phyloP scores from a whole-genome alignment of 2,888 invertebrate species.

The Heliconius aoede region DNA sequence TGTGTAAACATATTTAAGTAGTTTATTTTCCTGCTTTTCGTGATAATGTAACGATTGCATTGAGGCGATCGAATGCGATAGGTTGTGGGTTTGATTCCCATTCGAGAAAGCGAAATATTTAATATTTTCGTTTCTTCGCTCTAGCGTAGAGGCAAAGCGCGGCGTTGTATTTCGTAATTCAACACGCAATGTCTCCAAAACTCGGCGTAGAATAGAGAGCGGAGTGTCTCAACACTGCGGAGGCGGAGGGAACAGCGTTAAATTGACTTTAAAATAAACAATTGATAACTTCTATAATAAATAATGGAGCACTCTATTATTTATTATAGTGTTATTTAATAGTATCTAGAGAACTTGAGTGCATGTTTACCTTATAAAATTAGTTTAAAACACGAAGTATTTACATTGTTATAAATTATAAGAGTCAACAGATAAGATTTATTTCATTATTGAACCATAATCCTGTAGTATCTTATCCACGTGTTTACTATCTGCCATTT shows the following conservation, averaged over 20 bases:
- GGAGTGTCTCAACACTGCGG: no score
- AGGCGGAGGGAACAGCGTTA: no score
- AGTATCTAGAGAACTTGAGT: not conserved
- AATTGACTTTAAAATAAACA: no score
- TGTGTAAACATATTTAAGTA: not conserved
- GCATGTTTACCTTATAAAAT: not conserved
- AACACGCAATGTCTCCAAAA: no score
- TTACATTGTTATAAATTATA: slow-evolving; percentile 14
- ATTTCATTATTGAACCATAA: slow-evolving; percentile 22
- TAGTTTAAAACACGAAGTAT: not conserved
- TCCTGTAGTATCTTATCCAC: not conserved
- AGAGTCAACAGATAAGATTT: slow-evolving; percentile 27
- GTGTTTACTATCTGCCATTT: slow-evolving; percentile 5
- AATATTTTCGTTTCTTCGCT: no score
- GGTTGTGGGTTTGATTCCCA: no score
- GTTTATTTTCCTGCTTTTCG: not conserved
- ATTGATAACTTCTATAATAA: no score
- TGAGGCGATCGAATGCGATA: not conserved
- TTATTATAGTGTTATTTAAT: not conserved
- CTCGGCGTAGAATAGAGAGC: no score
- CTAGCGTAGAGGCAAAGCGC: no score
- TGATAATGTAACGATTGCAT: not conserved
- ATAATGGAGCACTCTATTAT: not conserved
- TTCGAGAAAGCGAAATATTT: no score
- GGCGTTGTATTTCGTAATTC: no score